Evolutionary conservation across 2,797 vertebrate species (phyloP).

Genomic region (Coilia nasus): DNA sequence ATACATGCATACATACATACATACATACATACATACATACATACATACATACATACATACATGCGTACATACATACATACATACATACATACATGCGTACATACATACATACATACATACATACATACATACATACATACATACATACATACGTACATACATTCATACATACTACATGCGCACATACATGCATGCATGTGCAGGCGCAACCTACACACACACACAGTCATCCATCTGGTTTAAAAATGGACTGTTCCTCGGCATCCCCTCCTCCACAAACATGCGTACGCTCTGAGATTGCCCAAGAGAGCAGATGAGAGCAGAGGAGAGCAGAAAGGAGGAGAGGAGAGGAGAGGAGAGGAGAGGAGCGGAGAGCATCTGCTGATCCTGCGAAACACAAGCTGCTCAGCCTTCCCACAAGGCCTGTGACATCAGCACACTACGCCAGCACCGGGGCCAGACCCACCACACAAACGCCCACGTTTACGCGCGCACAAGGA

Average conservation of each 20-base stretch:
- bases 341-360: neutral
- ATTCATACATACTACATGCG: neutral
- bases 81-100: neutral
- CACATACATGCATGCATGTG: neutral
- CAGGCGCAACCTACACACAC: conserved; percentile 18
- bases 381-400: conserved; percentile 53
- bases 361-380: conserved; percentile 50
- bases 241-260: neutral
- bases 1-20: neutral
- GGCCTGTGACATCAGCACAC: conserved; percentile 41
- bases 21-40: neutral
- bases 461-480: conserved; percentile 21
- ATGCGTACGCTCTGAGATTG: neutral
- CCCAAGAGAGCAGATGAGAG: conserved; percentile 30
- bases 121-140: neutral
- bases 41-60: neutral
- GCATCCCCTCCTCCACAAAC: conserved; percentile 6
- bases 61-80: neutral
- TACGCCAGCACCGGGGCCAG: conserved; percentile 10
- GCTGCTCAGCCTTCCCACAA: conserved; percentile 48
- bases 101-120: neutral
- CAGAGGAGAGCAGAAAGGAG: neutral
- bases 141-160: neutral
- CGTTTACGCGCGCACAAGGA: neutral
- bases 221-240: neutral